These are phyloP conservation scores for Hyposoter didymator DNA, from an alignment of 2,888 invertebrate species.

Conservation along the genomic window DNA sequence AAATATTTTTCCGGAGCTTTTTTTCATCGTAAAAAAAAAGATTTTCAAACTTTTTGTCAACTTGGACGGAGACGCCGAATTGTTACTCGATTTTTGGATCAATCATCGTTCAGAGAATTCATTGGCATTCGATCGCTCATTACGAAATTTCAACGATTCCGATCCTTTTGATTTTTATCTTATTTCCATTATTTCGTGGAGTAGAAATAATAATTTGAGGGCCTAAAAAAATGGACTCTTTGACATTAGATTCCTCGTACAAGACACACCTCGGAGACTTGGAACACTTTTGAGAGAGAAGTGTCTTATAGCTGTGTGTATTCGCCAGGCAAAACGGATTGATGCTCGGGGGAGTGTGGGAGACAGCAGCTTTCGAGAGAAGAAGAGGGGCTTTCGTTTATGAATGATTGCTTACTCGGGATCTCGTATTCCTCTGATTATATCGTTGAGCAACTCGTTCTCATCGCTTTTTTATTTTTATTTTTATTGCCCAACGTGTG, in stretches of 20 bases:
- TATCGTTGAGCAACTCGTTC: constrained; percentile 59
- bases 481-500: constrained; percentile 51
- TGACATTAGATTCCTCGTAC: constrained; percentile 22
- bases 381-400: constrained; percentile 56
- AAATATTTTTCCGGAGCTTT: background rate
- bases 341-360: constrained; percentile 49
- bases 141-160: background rate
- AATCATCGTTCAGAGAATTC: background rate
- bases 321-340: constrained; percentile 46
- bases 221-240: background rate
- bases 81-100: background rate
- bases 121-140: background rate
- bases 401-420: constrained; percentile 65
- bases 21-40: no score
- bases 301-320: constrained; percentile 38
- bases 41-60: no score
- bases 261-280: background rate
- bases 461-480: constrained; percentile 29
- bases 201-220: background rate
- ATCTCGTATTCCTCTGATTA: constrained; percentile 61
- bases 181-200: background rate
- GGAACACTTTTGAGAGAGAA: constrained; percentile 41
- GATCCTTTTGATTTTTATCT: background rate
- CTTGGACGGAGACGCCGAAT: no score
- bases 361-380: constrained; percentile 15